Evolutionary conservation across 2,113 vertebrate genomes (phyloP).

Genomic region (Pavo muticus): DNA sequence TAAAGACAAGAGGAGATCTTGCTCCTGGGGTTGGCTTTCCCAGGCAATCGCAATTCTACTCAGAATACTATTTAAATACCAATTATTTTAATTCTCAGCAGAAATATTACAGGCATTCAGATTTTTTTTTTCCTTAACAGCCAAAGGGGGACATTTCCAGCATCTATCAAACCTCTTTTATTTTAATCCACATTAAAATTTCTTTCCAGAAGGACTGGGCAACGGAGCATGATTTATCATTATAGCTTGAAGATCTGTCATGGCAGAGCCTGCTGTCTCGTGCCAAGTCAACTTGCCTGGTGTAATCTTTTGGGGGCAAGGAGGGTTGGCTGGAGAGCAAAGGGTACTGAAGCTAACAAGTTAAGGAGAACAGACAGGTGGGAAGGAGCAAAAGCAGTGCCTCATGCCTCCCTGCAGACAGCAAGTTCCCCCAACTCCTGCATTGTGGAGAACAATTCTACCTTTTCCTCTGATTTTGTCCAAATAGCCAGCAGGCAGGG

Average conservation of each 20-base stretch:
- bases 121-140: constrained; percentile 41
- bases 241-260: constrained; percentile 11
- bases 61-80: constrained; percentile 73
- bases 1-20: constrained; percentile 65
- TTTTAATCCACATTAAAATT: constrained; percentile 62
- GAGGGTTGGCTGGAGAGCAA: neutral
- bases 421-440: neutral
- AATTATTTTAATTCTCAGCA: constrained; percentile 74
- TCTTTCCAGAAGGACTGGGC: constrained; percentile 26
- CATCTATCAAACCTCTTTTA: constrained; percentile 61
- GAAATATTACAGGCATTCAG: constrained; percentile 73
- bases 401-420: neutral
- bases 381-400: neutral
- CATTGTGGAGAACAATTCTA: neutral
- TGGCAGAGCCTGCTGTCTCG: neutral
- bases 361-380: neutral
- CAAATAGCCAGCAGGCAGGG: neutral
- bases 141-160: constrained; percentile 52
- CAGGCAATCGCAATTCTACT: constrained; percentile 46
- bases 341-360: neutral
- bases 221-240: constrained; percentile 40
- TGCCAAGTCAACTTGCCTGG: neutral
- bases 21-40: constrained; percentile 68
- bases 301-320: neutral
- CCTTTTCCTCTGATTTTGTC: neutral